Conservation (phyloP, 2,797 vertebrate genomes). For the Paedocypris micromegethes region DNA sequence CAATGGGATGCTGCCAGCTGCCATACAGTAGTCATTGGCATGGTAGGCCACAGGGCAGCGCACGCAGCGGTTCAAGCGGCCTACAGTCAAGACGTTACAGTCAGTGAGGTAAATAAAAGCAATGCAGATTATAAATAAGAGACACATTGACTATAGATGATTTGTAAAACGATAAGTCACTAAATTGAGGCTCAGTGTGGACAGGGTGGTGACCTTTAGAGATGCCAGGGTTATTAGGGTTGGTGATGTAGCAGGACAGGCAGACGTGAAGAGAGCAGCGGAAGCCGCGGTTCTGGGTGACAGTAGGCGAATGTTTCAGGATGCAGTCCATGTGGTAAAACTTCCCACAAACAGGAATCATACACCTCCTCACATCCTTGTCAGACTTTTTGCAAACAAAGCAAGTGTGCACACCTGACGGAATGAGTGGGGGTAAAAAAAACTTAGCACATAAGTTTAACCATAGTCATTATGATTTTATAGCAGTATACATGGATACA, state of each 20-base stretch:
- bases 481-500: too few species aligned
- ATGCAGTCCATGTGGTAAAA: slow-evolving; percentile 92
- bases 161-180: too few species aligned
- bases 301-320: slow-evolving; percentile 76
- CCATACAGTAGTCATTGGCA: slow-evolving; percentile 92
- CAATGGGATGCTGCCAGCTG: slow-evolving; percentile 88
- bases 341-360: slow-evolving; percentile 91
- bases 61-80: slow-evolving; percentile 91
- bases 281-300: slow-evolving; percentile 85
- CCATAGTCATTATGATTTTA: too few species aligned
- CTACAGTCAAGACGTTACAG: slow-evolving; percentile 54
- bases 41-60: slow-evolving; percentile 96
- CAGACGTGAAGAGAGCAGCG: slow-evolving; percentile 94
- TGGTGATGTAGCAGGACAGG: slow-evolving; percentile 87
- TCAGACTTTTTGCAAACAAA: slow-evolving; percentile 90
- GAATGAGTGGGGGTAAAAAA: neutral
- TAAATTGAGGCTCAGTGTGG: neutral
- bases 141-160: too few species aligned
- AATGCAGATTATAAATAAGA: too few species aligned
- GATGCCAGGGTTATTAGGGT: slow-evolving; percentile 81
- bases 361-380: slow-evolving; percentile 85
- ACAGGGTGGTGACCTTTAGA: slow-evolving; percentile 80
- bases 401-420: slow-evolving; percentile 83
- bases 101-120: neutral
- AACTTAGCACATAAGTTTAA: too few species aligned